Evolutionary conservation across 2,888 invertebrate species (phyloP).

Genomic region (Pheosia gnoma): DNA sequence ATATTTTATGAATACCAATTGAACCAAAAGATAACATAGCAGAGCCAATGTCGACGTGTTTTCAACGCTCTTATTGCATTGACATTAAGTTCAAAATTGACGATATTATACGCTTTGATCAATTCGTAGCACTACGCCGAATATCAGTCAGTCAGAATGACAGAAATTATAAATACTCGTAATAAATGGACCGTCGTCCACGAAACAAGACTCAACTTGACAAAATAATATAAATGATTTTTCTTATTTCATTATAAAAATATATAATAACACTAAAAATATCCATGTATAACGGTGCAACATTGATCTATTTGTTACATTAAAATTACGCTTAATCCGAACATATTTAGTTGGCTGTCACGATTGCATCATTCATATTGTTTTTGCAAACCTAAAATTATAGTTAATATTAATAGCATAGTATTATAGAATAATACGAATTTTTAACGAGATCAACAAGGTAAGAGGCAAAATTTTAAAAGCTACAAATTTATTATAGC

Average conservation of each 20-base stretch:
- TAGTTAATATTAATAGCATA: too few relatives aligned
- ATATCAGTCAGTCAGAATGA: conserved; percentile 45
- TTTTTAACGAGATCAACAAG: conserved; percentile 35
- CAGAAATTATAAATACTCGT: conserved; percentile 45
- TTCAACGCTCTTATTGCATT: conserved; percentile 20
- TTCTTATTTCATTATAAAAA: conserved; percentile 73
- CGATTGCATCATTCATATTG: conserved; percentile 15
- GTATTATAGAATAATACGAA: conserved; percentile 18
- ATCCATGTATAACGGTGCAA: conserved; percentile 72
- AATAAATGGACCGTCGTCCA: conserved; percentile 56
- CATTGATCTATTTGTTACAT: conserved; percentile 65
- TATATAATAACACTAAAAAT: conserved; percentile 78
- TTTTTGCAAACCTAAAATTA: too few relatives aligned
- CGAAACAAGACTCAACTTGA: conserved; percentile 50
- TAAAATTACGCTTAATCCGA: conserved; percentile 52
- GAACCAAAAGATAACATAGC: conserved; percentile 27
- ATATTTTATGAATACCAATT: conserved; percentile 10
- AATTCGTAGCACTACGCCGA: conserved; percentile 26
- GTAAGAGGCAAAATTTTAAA: conserved; percentile 19
- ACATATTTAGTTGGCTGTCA: conserved; percentile 36
- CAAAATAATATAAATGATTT: conserved; percentile 58
- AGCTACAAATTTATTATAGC: not conserved
- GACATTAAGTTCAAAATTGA: conserved; percentile 36
- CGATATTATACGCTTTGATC: conserved; percentile 33
- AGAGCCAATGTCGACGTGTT: conserved; percentile 21